Evolutionary conservation across 1,140 invertebrate species (phyloP).

Genomic region (Papilio machaon): DNA sequence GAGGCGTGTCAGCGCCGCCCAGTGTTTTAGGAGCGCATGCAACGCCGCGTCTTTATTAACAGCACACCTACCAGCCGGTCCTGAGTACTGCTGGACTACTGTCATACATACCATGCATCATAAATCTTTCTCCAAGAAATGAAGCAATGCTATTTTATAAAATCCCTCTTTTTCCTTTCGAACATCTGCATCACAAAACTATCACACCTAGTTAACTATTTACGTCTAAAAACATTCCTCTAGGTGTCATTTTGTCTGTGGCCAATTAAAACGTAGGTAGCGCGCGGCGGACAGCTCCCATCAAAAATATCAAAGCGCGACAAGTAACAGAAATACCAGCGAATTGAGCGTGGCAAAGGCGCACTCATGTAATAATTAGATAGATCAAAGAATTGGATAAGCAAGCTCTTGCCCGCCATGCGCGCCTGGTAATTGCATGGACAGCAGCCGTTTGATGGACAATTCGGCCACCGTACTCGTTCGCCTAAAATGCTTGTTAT

Average conservation of each 20-base stretch:
- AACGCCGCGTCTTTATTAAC: conserved; percentile 69
- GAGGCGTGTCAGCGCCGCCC: conserved; percentile 66
- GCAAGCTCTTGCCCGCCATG: conserved; percentile 50
- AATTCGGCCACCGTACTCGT: conserved; percentile 29
- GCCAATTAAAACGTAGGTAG: conserved; percentile 27
- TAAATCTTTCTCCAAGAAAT: conserved; percentile 9
- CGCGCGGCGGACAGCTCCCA: conserved; percentile 37
- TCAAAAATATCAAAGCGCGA: conserved; percentile 50
- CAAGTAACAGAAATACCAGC: conserved; percentile 57
- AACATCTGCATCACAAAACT: neutral
- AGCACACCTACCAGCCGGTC: neutral
- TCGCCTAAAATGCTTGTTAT: conserved; percentile 17
- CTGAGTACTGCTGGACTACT: neutral
- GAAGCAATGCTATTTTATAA: neutral
- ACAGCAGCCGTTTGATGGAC: conserved; percentile 52
- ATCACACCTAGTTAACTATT: neutral
- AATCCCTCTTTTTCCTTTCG: neutral
- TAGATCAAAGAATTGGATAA: conserved; percentile 61
- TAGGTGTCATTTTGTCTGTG: conserved; percentile 4
- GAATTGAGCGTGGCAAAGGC: conserved; percentile 48
- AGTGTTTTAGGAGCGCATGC: conserved; percentile 70
- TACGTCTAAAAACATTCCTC: neutral
- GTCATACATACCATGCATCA: neutral
- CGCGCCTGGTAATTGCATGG: conserved; percentile 52
- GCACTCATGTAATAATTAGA: conserved; percentile 59